Base-by-base conservation (phyloP, 2,888 invertebrate species). In the Metacarcinus magister region DNA sequence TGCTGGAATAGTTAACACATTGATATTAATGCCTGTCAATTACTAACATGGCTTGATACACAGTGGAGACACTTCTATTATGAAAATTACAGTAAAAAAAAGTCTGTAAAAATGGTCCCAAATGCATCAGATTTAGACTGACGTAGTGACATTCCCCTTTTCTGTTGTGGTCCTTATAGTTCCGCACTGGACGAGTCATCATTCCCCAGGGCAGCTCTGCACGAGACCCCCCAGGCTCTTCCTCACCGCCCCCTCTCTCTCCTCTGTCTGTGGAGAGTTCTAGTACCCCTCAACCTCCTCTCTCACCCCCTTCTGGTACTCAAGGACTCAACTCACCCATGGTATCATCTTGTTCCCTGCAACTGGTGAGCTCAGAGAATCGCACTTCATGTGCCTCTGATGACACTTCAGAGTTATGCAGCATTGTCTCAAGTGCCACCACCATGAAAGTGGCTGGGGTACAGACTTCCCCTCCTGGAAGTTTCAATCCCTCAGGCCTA, bases 371-470 rank as follows among this genome's bases (percentile, higher is more conserved):
- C 93, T 87, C 95, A 67, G 95, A 93, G 93, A 95, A 93, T 91
- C 95, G 46, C 89, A 54, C 82, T 87, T 95, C 95, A 60, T 82
- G 60, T 95, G 89, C 96, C 95, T 43, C 95, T 93, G 95, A 93
- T 93, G 93, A 95, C 48, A 39, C 95, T 95, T 82, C 93, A n/a
- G 95, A 95, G 89, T 89, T 87, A 87, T 93, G 60, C 95, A 93
- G 46, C 89, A 87, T 95, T 93, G 92, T 89, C 54, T 82, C 75
- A 48, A 96, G 95, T 94, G 82, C 95, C 60, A 82, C 95, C 91
- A 95, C 96, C 92, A 94, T 96, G 96, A 96, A 96, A 95, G 96
- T 96, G 46, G 96, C 96, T n/a, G 96, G 95, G 91, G 96, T 96
- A 23, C 96, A 96, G 91, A 96, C 96, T 19, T 96, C 96, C 32